Evolutionary conservation across 2,113 vertebrate species (phyloP), one percentile per base, ranked within the genome.

Genomic region (Reinhardtius hippoglossoides): DNA sequence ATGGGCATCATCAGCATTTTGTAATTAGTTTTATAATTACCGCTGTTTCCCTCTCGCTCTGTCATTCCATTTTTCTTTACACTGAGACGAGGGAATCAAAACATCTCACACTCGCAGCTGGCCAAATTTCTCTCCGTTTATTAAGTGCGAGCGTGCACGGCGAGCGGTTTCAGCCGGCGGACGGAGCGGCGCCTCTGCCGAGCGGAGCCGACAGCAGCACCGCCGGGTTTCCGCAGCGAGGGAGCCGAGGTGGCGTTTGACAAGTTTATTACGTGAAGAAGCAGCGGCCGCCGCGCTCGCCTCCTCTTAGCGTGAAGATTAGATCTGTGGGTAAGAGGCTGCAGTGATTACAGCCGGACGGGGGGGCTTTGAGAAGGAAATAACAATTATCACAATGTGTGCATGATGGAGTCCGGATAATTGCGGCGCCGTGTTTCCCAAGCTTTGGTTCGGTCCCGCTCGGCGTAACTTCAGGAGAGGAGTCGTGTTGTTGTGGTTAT

Each of bases 21-120:
- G 96, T 98, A 98, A 98, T 98, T 98, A 99, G 96, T 99, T 99
- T 99, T 97, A 97, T 98, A 98, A 99, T 99, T 98, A 98, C 97
- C 97, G 95, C 97, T 96, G 97, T 97, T 97, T 97, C 95, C 95
- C 95, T 96, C 95, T 76, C 80, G 24, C 85, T 96, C 96, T 96
- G 96, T 97, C 96, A 95, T 95, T 97, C 95, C 96, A 96, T 96
- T 97, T 97, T 96, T 97, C 96, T 96, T 81, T 96, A 96, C 96
- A 96, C 96, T 94, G 95, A 95, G 93, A 96, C 95, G 13, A 93
- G 95, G 95, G 96, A 97, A 96, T 96, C 95, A 95, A 82, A 97
- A 96, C 96, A 97, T 98, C 96, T 96, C 96, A 94, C 94, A 95
- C 96, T 95, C 96, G 95, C 96, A 97, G 97, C 96, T 97, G 96